Base-by-base conservation (phyloP, 2,797 vertebrate genomes). In the Coregonus sp. region DNA sequence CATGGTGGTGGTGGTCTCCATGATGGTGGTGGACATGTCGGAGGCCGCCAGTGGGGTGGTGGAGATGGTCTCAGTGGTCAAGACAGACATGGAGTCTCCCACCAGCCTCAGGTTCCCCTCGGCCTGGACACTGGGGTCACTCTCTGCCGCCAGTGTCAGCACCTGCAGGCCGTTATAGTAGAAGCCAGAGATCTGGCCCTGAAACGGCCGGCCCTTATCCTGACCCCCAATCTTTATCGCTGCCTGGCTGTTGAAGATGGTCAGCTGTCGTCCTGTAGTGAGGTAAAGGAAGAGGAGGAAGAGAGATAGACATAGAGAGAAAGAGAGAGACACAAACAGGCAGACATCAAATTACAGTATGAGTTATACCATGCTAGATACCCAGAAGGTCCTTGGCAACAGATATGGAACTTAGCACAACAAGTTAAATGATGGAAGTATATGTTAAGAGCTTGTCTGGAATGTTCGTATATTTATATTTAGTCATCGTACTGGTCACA, bases 101-200 rank as follows among this genome's bases (percentile, higher is more conserved):
- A 98, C 96, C 78, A 98, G 92, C 54, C 96, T 94, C 86, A 98
- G 91, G 91, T 97, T 97, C 18, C 97, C 97, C 81, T 98, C 96
- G 11, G 95, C 95, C 84, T 95, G 95, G 37, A 98, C 94, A 0
- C 97, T 97, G 63, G 96, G 95, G 90, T 98, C 97, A 0, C 96
- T 96, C 91, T 98, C 97, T 0, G 97, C 96, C 0, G 97, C 97
- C 90, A 99, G 93, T 87, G 97, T 97, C 82, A 99, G 92, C 86
- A 98, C 96, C 91, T 98, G 97, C 74, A 99, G 95, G 52, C 97
- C 97, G 12, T 99, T 98, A 94, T 98, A 99, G 92, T 98, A 99
- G 66, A 99, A 94, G 81, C 97, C 97, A 0, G 97, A 98, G 86
- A 99, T 96, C 93, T 99, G 97, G 81, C 97, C 97, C 92, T 99